phyloP scores from a whole-genome alignment of 1,140 invertebrate species.

The Caenorhabditis brenneri region DNA sequence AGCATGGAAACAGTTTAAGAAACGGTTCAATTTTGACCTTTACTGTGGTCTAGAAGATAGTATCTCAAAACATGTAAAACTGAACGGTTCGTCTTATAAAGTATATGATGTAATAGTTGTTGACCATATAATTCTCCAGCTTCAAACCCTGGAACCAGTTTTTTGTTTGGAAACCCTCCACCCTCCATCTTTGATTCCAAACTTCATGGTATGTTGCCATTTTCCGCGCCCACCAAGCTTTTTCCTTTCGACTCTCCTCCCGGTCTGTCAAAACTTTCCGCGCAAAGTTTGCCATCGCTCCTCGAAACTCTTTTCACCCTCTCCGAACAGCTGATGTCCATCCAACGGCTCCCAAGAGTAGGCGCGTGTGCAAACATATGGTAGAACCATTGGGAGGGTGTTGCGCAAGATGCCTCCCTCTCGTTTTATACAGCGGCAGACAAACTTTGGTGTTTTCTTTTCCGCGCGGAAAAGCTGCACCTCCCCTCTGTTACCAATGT shows the following conservation, averaged over 20 bases:
- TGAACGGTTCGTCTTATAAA: too few species aligned
- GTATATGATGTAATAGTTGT: too few species aligned
- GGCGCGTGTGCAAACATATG: conserved; percentile 39
- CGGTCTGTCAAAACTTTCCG: not conserved
- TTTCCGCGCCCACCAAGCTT: too few species aligned
- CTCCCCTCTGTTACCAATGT: not conserved
- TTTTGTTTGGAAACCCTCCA: too few species aligned
- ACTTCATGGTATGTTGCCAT: too few species aligned
- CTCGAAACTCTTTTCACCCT: not conserved
- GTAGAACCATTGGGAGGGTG: conserved; percentile 5
- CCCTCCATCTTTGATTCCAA: too few species aligned
- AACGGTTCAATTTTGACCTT: too few species aligned
- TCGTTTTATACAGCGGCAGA: conserved; percentile 18
- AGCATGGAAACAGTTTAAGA: too few species aligned
- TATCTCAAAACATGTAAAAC: too few species aligned
- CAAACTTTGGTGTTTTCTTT: conserved; percentile 33
- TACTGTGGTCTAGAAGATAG: too few species aligned
- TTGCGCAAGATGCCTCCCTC: not conserved
- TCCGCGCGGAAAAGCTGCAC: conserved; percentile 38
- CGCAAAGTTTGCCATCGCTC: not conserved
- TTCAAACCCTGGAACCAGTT: too few species aligned
- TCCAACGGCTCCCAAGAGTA: not conserved
- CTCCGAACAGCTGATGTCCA: conserved; percentile 19
- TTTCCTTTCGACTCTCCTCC: not conserved
- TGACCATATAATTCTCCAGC: too few species aligned